Evolutionary conservation across 2,888 invertebrate species (phyloP).

Genomic region (Tenthredo amoena): DNA sequence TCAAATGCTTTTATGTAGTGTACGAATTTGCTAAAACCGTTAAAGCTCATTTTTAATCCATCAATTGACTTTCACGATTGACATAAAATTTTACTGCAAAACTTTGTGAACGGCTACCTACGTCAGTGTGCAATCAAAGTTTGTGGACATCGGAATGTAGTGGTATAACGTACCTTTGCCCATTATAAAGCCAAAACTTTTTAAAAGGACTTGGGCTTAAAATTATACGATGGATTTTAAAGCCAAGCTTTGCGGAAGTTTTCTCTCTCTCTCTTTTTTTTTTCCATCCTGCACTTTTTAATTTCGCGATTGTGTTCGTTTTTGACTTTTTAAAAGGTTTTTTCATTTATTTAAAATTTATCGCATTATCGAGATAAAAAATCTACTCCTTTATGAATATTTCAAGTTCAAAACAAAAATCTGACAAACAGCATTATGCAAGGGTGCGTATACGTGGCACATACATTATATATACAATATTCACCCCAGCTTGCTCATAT

Average conservation of each 20-base stretch:
- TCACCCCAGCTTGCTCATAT: background rate
- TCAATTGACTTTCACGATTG: background rate
- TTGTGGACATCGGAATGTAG: background rate
- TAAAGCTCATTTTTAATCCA: background rate
- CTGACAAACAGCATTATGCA: constrained; percentile 6
- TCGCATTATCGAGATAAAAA: background rate
- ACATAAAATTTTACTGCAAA: background rate
- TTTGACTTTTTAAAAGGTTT: background rate
- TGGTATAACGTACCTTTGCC: background rate
- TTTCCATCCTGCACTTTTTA: background rate
- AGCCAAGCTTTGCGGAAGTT: background rate
- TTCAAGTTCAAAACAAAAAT: background rate
- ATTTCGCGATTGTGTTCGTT: constrained; percentile 17
- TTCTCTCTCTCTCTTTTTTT: background rate
- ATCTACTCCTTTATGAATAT: background rate
- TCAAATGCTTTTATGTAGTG: background rate
- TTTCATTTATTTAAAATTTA: background rate
- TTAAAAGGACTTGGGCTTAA: background rate
- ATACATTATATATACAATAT: background rate
- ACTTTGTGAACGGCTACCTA: background rate
- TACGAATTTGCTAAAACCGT: background rate
- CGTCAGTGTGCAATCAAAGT: constrained; percentile 1
- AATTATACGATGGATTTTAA: background rate
- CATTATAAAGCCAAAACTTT: background rate
- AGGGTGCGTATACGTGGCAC: background rate